Conservation (phyloP, 1,140 invertebrate species). For the Cataglyphis hispanica region DNA sequence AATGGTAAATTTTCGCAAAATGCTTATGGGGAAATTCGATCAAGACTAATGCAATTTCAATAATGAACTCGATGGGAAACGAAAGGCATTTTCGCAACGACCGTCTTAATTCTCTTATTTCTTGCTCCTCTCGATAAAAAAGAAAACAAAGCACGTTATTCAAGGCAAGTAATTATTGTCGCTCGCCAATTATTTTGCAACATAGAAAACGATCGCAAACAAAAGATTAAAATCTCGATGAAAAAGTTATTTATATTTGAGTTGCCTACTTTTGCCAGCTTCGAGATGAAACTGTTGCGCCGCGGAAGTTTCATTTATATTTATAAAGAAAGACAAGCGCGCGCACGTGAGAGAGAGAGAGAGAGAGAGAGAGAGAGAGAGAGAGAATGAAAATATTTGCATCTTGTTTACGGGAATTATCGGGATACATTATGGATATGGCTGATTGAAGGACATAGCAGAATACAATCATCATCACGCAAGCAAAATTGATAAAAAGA, state of each 20-base stretch:
- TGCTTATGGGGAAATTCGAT: conserved; percentile 44
- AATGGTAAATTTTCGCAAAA: conserved; percentile 4
- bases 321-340: not conserved
- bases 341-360: not conserved
- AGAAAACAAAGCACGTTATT: not conserved
- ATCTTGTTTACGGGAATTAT: not conserved
- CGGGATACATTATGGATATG: not conserved
- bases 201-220: not conserved
- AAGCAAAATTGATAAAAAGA: conserved; percentile 43
- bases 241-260: not conserved
- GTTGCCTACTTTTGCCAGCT: not conserved
- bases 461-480: not conserved
- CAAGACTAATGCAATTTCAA: conserved; percentile 55
- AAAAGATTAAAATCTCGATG: not conserved
- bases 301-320: not conserved
- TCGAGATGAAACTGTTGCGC: not conserved
- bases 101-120: conserved; percentile 37
- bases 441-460: not conserved
- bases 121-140: not conserved
- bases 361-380: not conserved
- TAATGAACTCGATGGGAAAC: not conserved
- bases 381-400: not conserved
- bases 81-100: conserved; percentile 9
- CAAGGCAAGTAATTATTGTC: conserved; percentile 29
- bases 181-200: conserved; percentile 20